A percentile compares a stretch with the other conserved stretches of the same genome.
Evolutionary conservation across 2,113 vertebrate species (phyloP).

Genomic region (Tychaedon coryphoeus): DNA sequence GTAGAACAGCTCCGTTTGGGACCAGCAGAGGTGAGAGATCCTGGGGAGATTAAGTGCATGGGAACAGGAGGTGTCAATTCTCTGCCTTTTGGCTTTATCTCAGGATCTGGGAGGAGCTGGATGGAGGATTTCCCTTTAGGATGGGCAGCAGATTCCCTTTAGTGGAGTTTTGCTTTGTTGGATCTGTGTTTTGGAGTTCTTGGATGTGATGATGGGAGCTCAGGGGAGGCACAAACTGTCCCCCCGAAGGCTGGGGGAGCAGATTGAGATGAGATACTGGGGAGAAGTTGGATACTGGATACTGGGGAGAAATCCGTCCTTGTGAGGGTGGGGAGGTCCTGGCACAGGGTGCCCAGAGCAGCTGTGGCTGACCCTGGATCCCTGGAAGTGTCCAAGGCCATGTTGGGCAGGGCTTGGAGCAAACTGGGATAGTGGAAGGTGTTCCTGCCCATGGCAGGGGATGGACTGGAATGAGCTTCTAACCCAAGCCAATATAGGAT

Average conservation of each 20-base stretch:
- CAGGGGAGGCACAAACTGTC: neutral
- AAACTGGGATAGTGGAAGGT: accelerated
- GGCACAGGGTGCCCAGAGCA: neutral
- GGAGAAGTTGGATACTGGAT: neutral
- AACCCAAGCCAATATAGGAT: neutral
- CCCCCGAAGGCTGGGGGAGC: neutral
- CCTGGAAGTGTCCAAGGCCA: neutral
- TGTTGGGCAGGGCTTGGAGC: accelerated
- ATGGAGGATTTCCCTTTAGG: neutral
- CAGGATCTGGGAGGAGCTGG: neutral
- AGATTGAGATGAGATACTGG: neutral
- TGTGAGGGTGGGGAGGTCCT: accelerated
- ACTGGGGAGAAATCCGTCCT: neutral
- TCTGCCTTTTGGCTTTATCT: neutral
- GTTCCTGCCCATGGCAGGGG: neutral
- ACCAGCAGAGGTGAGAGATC: neutral
- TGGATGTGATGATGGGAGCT: neutral
- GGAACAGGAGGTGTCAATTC: neutral
- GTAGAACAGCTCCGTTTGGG: neutral
- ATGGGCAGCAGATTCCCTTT: neutral
- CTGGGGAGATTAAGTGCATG: neutral
- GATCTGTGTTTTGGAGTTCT: neutral
- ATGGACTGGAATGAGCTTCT: neutral
- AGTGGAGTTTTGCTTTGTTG: neutral
- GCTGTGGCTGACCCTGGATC: neutral